phyloP scores from a whole-genome alignment of 64 coral and sea anemone genomes.

The Actinia equina region DNA sequence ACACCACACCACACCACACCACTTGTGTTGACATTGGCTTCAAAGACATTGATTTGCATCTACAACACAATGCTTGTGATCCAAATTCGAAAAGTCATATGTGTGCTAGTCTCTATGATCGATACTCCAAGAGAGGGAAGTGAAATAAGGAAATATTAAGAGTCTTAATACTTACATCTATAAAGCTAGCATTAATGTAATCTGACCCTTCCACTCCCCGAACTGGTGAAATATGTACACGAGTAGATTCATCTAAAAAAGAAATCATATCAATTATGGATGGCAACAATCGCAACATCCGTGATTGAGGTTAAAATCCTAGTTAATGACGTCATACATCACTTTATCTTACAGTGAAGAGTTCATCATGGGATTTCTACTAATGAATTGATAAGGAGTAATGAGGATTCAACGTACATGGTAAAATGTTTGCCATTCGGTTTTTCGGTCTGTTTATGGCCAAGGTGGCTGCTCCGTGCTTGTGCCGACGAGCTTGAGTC shows the following conservation, averaged over 20 bases:
- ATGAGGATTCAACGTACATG: slow-evolving; percentile 58
- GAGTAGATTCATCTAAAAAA: slow-evolving; percentile 70
- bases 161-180: slow-evolving; percentile 74
- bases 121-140: too few relatives aligned
- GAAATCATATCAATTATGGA: background rate
- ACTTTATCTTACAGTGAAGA: too few relatives aligned
- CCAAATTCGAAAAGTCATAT: too few relatives aligned
- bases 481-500: slow-evolving; percentile 56
- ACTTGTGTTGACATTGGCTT: too few relatives aligned
- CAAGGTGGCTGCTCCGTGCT: slow-evolving; percentile 65
- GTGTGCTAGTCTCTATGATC: too few relatives aligned
- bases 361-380: background rate
- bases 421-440: slow-evolving; percentile 89
- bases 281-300: background rate
- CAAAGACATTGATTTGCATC: too few relatives aligned
- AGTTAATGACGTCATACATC: too few relatives aligned
- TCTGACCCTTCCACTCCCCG: slow-evolving; percentile 83
- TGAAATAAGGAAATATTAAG: too few relatives aligned
- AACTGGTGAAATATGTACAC: slow-evolving; percentile 70
- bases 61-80: too few relatives aligned
- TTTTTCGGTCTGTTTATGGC: slow-evolving; percentile 85
- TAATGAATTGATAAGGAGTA: background rate
- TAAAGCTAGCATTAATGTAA: slow-evolving; percentile 93
- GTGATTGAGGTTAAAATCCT: too few relatives aligned
- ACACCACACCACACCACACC: too few relatives aligned